Evolutionary conservation across 2,797 vertebrate species (phyloP), one percentile per base, ranked within the genome.

Genomic region (Brachyrhaphis roseni): DNA sequence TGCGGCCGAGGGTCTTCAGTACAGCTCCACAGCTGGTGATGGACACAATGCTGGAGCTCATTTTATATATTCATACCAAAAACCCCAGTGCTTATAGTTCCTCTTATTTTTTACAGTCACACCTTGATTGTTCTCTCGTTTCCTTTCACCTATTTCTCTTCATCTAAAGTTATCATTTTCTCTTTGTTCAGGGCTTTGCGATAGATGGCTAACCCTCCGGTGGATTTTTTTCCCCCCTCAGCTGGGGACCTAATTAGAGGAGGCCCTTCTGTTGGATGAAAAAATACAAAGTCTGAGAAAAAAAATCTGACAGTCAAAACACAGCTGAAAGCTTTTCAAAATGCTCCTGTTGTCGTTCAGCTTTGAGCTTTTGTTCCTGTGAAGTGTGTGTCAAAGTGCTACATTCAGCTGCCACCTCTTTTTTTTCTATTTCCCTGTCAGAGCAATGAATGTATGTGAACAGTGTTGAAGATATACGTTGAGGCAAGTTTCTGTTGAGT

Each of bases 211-310:
- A 87, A 82, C 75, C 82, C 91, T 85, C 86, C 41, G 87, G 91
- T 90, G 90, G 78, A 62, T 82, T 66, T 57, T 78, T 53, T 78
- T 64, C 8, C 8, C 31, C 49, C 84, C 78, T 87, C 76, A 88
- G 79, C 90, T 66, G 31, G 90, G 90, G 94, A 92, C 80, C 81
- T 82, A 92, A 93, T 93, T 94, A 94, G 82, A 72, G 75, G 72
- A 81, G 64, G 46, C 88, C 64, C 85, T 81, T 83, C 78, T 85
- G 83, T 79, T 36, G 18, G 41, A 84, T 85, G 76, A 89, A 81
- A 89, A 85, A 51, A 84, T 74, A 70, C 55, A 75, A 28, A 85
- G 82, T 82, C 81, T 18, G 75, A 79, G 20, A 64, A 46, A 74
- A 75, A n/a, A 23, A 36, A 57, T 68, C 53, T 66, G 68, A 71